Percentiles rank a stretch among this genome's conserved stretches.
phyloP scores from a whole-genome alignment of 2,797 vertebrate species.

The Typhlichthys eigenmanni region DNA sequence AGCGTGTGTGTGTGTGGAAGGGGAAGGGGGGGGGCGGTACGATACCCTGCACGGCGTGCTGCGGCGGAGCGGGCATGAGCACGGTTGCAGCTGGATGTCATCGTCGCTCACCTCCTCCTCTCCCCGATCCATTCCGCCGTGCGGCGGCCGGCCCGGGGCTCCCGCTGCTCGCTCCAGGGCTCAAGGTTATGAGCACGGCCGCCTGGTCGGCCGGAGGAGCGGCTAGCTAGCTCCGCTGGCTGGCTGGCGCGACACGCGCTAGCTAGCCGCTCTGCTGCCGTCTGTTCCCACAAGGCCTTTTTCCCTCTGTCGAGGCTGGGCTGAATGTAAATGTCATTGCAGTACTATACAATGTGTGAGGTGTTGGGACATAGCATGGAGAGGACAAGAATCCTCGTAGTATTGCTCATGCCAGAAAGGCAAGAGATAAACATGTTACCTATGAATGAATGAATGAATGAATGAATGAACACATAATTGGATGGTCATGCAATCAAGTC shows the following conservation, averaged over 20 bases:
- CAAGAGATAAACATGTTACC: constrained; percentile 12
- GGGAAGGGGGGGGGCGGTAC: constrained; percentile 14
- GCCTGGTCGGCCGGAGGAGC: constrained; percentile 9
- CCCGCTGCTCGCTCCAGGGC: neutral
- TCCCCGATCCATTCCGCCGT: too few species aligned
- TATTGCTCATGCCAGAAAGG: constrained; percentile 26
- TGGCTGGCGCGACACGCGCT: too few species aligned
- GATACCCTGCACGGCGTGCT: constrained; percentile 22
- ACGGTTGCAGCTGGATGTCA: neutral
- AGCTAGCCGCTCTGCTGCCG: neutral
- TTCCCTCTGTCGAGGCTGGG: constrained; percentile 7
- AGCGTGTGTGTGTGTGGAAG: constrained; percentile 18
- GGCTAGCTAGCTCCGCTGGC: constrained; percentile 7
- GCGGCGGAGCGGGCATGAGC: constrained; percentile 5
- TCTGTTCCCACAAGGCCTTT: neutral
- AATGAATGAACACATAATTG: constrained; percentile 8
- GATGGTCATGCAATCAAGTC: constrained; percentile 10
- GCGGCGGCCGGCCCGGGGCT: too few species aligned
- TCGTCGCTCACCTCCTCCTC: too few species aligned
- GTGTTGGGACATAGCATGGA: constrained; percentile 36
- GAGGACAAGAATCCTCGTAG: constrained; percentile 33
- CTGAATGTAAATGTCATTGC: constrained; percentile 15
- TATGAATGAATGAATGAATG: neutral
- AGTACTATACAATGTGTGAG: constrained; percentile 33
- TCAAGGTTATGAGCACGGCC: constrained; percentile 67